phyloP scores from a whole-genome alignment of 2,888 invertebrate species.

The Apodemia mormo region DNA sequence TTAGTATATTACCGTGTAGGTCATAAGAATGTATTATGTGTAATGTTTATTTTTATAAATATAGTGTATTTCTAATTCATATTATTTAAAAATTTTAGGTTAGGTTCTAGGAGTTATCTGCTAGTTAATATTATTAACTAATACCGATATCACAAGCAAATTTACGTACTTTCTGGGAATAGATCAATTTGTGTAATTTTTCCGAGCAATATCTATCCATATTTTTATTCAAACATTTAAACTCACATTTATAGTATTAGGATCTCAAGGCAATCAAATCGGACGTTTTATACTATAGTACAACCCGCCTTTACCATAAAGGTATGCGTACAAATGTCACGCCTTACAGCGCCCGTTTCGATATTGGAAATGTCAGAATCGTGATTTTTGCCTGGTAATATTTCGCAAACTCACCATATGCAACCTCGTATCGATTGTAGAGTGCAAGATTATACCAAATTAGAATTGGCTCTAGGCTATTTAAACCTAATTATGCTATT shows the following conservation, averaged over 20 bases:
- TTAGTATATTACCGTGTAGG: too few species aligned
- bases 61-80: too few species aligned
- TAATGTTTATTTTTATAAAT: too few species aligned
- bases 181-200: too few species aligned
- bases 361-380: conserved; percentile 77
- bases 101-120: too few species aligned
- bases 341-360: conserved; percentile 64
- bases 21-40: too few species aligned
- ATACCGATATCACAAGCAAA: too few species aligned
- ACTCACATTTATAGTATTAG: neutral
- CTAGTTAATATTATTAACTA: too few species aligned
- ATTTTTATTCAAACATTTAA: too few species aligned
- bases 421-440: conserved; percentile 30
- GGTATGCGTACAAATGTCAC: conserved; percentile 72
- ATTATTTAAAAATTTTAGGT: too few species aligned
- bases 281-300: neutral
- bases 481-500: neutral
- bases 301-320: neutral
- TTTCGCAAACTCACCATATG: conserved; percentile 61
- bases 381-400: conserved; percentile 74
- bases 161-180: too few species aligned
- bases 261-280: neutral
- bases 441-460: conserved; percentile 5
- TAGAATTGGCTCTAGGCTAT: conserved; percentile 1
- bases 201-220: too few species aligned